These are phyloP conservation scores for Bruchidius siliquastri DNA, from an alignment of 2,888 invertebrate species.

Conservation along the genomic window DNA sequence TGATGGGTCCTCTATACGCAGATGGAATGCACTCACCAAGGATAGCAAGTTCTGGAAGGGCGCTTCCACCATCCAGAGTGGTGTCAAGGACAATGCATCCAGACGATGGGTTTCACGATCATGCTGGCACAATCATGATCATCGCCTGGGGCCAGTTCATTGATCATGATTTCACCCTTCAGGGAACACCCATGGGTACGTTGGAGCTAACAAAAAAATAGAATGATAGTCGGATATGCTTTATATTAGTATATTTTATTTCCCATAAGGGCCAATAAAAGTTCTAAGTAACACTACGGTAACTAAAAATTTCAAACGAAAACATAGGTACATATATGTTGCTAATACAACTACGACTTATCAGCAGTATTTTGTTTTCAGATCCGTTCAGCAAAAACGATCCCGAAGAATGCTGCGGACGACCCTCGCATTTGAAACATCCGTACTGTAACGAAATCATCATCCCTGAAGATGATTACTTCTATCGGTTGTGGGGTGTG, in stretches of 20 bases:
- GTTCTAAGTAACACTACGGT: too few relatives aligned
- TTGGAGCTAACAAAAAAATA: not conserved
- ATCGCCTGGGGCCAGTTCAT: constrained; percentile 94
- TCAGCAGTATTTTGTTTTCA: constrained; percentile 42
- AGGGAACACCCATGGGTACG: constrained; percentile 81
- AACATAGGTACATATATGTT: too few relatives aligned
- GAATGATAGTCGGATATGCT: not conserved
- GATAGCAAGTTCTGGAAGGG: constrained; percentile 70
- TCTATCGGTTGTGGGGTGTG: constrained; percentile 79
- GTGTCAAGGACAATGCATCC: constrained; percentile 90
- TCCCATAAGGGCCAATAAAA: too few relatives aligned
- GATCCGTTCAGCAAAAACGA: constrained; percentile 84
- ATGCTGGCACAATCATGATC: constrained; percentile 89
- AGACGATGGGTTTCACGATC: constrained; percentile 89
- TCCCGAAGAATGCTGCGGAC: constrained; percentile 84
- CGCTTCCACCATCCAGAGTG: constrained; percentile 75
- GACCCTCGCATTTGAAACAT: constrained; percentile 77
- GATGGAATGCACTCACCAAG: constrained; percentile 83
- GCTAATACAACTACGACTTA: too few relatives aligned
- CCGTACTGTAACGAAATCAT: constrained; percentile 88
- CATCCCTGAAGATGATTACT: constrained; percentile 86
- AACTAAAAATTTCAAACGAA: too few relatives aligned
- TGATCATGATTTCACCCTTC: constrained; percentile 89
- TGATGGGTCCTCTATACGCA: constrained; percentile 75
- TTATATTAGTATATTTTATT: too few relatives aligned